Conservation (phyloP, 1,140 invertebrate species). For the Zaprionus nigranus region DNA sequence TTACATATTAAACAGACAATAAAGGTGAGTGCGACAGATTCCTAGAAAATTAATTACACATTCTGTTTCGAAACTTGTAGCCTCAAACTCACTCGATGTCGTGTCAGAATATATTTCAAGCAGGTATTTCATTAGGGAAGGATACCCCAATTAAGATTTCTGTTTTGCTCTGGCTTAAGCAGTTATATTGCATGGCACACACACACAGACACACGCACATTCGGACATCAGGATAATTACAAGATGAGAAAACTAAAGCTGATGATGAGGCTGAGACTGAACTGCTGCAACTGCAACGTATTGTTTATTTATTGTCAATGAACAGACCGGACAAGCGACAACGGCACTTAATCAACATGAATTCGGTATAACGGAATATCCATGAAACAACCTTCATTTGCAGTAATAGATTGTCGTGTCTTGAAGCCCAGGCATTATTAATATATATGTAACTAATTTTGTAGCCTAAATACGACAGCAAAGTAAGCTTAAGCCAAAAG, state of each 20-base stretch:
- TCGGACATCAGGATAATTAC: not conserved
- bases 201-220: not conserved
- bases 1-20: conserved; percentile 15
- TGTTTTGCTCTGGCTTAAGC: not conserved
- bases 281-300: conserved; percentile 6
- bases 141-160: conserved; percentile 11
- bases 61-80: not conserved
- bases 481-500: not conserved
- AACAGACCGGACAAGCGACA: not conserved
- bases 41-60: conserved; percentile 39
- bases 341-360: conserved; percentile 7
- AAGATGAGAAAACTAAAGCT: conserved; percentile 12
- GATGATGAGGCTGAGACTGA: not conserved
- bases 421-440: not conserved
- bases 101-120: conserved; percentile 6
- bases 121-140: conserved; percentile 7
- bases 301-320: conserved; percentile 26
- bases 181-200: not conserved
- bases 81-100: not conserved
- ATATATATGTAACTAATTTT: not conserved
- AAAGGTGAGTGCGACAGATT: not conserved
- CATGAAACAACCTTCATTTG: not conserved
- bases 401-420: not conserved
- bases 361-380: not conserved
- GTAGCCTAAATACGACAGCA: not conserved